Evolutionary conservation across 1,140 invertebrate species (phyloP).

Genomic region (Anagrus nilaparvatae): DNA sequence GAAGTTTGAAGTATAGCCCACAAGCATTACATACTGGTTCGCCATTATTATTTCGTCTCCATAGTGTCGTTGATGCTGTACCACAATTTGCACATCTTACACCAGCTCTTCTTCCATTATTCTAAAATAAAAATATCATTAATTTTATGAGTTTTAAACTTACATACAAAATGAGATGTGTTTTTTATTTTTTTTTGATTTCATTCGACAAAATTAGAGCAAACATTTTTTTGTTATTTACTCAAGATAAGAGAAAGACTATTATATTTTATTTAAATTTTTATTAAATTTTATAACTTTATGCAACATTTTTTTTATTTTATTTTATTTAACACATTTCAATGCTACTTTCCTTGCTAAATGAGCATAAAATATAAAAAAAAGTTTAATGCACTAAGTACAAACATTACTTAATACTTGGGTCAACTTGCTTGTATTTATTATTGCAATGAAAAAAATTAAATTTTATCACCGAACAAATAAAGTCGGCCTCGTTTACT

Average conservation of each 20-base stretch:
- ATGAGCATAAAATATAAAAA: too few relatives aligned
- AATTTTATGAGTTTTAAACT: too few relatives aligned
- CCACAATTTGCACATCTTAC: slow-evolving; percentile 81
- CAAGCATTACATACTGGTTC: slow-evolving; percentile 89
- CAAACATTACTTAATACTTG: slow-evolving; percentile 40
- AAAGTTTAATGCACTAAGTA: too few relatives aligned
- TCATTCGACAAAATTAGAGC: too few relatives aligned
- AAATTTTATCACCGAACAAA: slow-evolving; percentile 31
- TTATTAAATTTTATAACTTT: too few relatives aligned
- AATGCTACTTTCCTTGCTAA: too few relatives aligned
- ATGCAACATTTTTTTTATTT: too few relatives aligned
- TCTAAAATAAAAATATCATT: slow-evolving; percentile 39
- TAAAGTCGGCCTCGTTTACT: slow-evolving; percentile 27
- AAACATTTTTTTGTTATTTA: too few relatives aligned
- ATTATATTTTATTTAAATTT: too few relatives aligned
- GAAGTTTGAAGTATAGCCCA: slow-evolving; percentile 82
- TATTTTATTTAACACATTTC: too few relatives aligned
- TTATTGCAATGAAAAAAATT: too few relatives aligned
- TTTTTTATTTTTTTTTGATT: slow-evolving; percentile 4
- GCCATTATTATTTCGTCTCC: slow-evolving; percentile 78
- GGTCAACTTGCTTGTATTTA: slow-evolving; percentile 26
- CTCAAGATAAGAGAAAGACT: too few relatives aligned
- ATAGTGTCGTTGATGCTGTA: slow-evolving; percentile 75
- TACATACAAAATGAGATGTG: not conserved
- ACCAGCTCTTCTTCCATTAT: slow-evolving; percentile 60